Conservation (phyloP, 2,113 vertebrate genomes). For the Polypterus bichir region DNA sequence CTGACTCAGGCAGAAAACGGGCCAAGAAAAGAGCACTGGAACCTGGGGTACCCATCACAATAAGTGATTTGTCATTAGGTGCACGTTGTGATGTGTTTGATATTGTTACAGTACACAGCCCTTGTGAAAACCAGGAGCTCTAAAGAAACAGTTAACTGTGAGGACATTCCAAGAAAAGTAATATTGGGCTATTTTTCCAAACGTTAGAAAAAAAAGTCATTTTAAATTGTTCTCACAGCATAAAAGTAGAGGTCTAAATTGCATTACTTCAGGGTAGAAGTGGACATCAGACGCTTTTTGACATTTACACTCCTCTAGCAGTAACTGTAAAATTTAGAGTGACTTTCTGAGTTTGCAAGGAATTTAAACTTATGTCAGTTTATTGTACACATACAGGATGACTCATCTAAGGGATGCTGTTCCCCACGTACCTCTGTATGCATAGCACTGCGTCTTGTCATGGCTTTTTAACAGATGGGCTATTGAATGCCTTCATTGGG, state of each 20-base stretch:
- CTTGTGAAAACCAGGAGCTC: too few relatives aligned
- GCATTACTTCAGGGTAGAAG: not conserved
- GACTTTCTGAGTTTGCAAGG: not conserved
- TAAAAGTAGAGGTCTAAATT: slow-evolving; percentile 1
- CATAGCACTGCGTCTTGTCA: not conserved
- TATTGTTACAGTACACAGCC: too few relatives aligned
- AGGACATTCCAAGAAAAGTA: too few relatives aligned
- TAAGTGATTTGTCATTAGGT: too few relatives aligned
- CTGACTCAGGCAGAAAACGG: too few relatives aligned
- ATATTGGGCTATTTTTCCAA: too few relatives aligned
- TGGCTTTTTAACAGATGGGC: not conserved
- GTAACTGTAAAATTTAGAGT: not conserved
- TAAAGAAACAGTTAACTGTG: too few relatives aligned
- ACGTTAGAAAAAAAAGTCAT: too few relatives aligned
- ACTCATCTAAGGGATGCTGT: not conserved
- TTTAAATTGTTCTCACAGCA: not conserved
- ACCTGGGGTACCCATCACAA: too few relatives aligned
- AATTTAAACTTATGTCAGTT: not conserved
- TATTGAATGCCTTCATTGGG: not conserved
- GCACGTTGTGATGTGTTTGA: too few relatives aligned
- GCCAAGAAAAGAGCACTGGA: too few relatives aligned
- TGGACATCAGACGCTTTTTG: not conserved
- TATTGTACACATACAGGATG: not conserved
- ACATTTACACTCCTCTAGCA: slow-evolving; percentile 1
- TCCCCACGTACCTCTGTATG: not conserved